Conservation (phyloP, 2,113 vertebrate species). For the Ageneiosus marmoratus region DNA sequence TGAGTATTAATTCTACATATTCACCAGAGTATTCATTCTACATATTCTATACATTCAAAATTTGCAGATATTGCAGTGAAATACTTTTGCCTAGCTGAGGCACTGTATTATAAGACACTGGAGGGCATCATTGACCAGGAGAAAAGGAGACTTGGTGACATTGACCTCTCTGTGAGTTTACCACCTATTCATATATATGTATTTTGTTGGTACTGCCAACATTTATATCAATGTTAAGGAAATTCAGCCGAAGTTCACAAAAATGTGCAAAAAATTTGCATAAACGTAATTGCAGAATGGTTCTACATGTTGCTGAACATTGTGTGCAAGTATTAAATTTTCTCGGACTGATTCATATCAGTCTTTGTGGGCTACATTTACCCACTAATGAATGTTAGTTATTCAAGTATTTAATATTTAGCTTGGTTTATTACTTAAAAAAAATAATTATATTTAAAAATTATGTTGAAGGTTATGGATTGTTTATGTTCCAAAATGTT, state of each 20-base stretch:
- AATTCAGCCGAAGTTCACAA: background rate
- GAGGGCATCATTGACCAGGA: constrained; percentile 88
- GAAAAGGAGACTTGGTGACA: constrained; percentile 83
- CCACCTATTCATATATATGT: background rate
- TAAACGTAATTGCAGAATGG: background rate
- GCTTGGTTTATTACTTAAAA: background rate
- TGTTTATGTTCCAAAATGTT: background rate
- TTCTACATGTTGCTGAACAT: background rate
- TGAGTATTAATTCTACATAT: background rate
- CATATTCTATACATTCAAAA: background rate
- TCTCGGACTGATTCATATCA: constrained; percentile 14
- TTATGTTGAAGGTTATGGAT: background rate
- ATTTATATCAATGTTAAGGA: background rate
- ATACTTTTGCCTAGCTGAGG: constrained; percentile 84
- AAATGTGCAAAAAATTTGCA: too few species aligned
- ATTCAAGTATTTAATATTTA: background rate
- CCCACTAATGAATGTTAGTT: background rate
- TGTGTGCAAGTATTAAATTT: too few species aligned
- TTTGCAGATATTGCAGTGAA: constrained; percentile 82
- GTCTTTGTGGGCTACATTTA: background rate
- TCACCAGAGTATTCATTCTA: background rate
- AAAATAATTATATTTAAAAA: background rate
- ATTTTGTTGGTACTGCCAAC: background rate
- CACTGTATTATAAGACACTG: constrained; percentile 89
- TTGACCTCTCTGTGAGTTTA: constrained; percentile 87